Conservation (phyloP, 2,797 vertebrate species). For the Brachyalestes nurse region DNA sequence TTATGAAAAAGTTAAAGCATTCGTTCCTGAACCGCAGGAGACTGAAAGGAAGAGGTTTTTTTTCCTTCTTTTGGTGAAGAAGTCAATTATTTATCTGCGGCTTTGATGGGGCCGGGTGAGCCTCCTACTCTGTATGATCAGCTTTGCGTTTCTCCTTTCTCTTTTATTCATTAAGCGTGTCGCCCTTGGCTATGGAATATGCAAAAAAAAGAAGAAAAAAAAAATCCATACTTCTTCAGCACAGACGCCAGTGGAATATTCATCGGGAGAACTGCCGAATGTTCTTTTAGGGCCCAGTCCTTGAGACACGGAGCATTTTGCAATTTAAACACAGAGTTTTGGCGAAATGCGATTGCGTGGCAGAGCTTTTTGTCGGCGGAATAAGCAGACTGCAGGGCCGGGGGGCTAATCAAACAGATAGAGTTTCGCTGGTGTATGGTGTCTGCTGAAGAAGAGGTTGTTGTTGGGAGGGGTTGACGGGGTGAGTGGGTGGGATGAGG, state of each 20-base stretch:
- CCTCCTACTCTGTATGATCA: slow-evolving; percentile 28
- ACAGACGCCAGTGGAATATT: slow-evolving; percentile 31
- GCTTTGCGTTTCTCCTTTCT: slow-evolving; percentile 16
- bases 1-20: not conserved
- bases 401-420: slow-evolving; percentile 67
- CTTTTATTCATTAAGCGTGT: slow-evolving; percentile 47
- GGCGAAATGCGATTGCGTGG: not conserved
- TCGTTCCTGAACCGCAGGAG: slow-evolving; percentile 1
- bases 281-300: slow-evolving; percentile 13
- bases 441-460: slow-evolving; percentile 40
- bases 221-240: slow-evolving; percentile 28
- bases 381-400: slow-evolving; percentile 49
- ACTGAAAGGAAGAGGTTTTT: slow-evolving; percentile 12
- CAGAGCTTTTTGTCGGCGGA: slow-evolving; percentile 13
- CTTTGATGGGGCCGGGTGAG: slow-evolving; percentile 29
- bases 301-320: slow-evolving; percentile 20
- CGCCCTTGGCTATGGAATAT: slow-evolving; percentile 35
- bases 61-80: slow-evolving; percentile 1
- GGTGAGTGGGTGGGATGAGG: not conserved
- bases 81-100: slow-evolving; percentile 41
- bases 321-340: slow-evolving; percentile 42
- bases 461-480: slow-evolving; percentile 5
- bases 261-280: not conserved
- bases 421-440: slow-evolving; percentile 64
- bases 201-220: not conserved